These are phyloP conservation scores for Tenthredo amoena DNA, from an alignment of 2,888 invertebrate genomes.

Conservation along the genomic window DNA sequence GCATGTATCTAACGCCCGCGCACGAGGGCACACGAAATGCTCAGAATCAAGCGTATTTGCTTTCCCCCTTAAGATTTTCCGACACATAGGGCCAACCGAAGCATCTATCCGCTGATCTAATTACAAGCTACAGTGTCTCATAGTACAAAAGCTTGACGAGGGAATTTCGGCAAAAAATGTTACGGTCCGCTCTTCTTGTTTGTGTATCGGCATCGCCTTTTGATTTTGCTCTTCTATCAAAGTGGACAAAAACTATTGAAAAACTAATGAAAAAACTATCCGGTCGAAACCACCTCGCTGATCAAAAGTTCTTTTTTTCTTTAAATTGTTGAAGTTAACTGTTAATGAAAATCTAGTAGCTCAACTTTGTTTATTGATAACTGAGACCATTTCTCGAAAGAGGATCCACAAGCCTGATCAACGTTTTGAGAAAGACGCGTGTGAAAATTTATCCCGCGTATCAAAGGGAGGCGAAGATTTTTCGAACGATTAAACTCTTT, in stretches of 20 bases:
- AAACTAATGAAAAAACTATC: neutral
- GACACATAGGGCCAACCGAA: neutral
- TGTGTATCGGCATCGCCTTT: neutral
- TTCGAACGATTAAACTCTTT: no score
- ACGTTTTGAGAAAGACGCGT: no score
- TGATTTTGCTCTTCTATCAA: neutral
- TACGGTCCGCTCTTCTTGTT: neutral
- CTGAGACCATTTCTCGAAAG: no score
- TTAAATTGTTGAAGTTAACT: neutral
- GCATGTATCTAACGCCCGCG: neutral
- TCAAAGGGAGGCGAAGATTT: no score
- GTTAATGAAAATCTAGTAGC: neutral
- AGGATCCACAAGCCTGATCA: no score
- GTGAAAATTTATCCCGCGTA: no score
- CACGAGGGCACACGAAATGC: neutral
- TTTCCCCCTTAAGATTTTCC: neutral
- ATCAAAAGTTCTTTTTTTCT: neutral
- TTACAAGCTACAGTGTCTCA: neutral
- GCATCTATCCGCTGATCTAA: conserved; percentile 15
- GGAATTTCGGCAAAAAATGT: neutral
- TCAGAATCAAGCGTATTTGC: neutral
- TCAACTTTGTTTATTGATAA: no score
- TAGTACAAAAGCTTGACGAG: neutral
- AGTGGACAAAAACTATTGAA: neutral
- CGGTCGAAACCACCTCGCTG: neutral